Percentiles rank a stretch among this genome's conserved stretches.
Evolutionary conservation across 2,888 invertebrate genomes (phyloP).

Genomic region (Eupithecia insigniata): DNA sequence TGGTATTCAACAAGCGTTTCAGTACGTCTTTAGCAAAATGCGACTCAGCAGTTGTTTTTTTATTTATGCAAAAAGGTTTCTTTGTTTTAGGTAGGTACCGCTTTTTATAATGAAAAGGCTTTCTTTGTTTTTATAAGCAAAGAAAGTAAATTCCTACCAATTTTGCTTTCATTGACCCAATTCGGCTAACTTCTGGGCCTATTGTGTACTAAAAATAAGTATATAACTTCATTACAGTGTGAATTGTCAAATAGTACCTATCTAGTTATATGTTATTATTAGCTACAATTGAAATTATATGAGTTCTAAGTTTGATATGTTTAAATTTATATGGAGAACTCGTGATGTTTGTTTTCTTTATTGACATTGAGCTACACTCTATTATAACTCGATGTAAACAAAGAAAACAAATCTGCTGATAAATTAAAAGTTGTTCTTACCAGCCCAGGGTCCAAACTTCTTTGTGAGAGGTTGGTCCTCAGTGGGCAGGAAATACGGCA

Average conservation of each 20-base stretch:
- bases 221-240: background rate
- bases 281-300: background rate
- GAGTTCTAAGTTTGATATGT: background rate
- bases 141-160: background rate
- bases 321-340: background rate
- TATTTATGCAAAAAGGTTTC: background rate
- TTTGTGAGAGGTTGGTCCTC: slow-evolving; percentile 85
- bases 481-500: slow-evolving; percentile 87
- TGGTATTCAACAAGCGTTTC: background rate
- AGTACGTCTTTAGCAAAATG: background rate
- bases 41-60: background rate
- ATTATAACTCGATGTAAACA: background rate
- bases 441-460: slow-evolving; percentile 94
- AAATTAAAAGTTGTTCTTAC: slow-evolving; percentile 77
- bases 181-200: background rate
- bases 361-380: too few relatives aligned
- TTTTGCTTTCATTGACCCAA: background rate
- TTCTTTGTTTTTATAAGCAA: background rate
- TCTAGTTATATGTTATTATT: too few relatives aligned
- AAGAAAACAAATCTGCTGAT: background rate
- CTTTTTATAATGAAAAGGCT: background rate
- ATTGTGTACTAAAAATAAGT: background rate
- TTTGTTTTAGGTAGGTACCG: background rate
- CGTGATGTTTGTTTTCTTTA: too few relatives aligned
- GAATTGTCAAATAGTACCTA: too few relatives aligned